Conservation (phyloP, 2,888 invertebrate genomes). For the Heteropelma amictum region DNA sequence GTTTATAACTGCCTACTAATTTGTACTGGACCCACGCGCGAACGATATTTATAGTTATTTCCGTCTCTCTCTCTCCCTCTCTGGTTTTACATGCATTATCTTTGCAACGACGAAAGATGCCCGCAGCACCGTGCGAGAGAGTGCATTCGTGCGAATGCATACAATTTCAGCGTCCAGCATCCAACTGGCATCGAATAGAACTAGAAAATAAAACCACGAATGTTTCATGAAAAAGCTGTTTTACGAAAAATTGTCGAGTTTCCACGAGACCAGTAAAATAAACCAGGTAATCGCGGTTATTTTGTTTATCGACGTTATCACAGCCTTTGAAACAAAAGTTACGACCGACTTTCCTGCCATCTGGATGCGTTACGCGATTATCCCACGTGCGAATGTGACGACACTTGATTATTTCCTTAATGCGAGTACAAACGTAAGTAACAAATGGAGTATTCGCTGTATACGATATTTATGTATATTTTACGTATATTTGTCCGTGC, state of each 20-base stretch:
- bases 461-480: not conserved
- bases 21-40: constrained; percentile 62
- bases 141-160: constrained; percentile 2
- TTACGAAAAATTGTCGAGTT: no score
- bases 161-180: not conserved
- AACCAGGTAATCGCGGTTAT: no score
- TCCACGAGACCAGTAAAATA: no score
- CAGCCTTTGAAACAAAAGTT: no score
- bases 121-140: not conserved
- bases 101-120: not conserved
- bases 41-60: constrained; percentile 46
- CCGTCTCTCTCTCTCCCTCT: constrained; percentile 5
- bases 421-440: no score
- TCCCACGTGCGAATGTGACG: no score
- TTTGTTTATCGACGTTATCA: no score
- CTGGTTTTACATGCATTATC: constrained; percentile 5
- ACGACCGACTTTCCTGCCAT: no score
- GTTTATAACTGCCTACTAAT: constrained; percentile 75
- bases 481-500: not conserved
- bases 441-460: not conserved
- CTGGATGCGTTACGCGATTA: no score
- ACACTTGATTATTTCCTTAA: not conserved
- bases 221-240: no score
- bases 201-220: no score
- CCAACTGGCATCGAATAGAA: no score